These are phyloP conservation scores for Chiloscyllium punctatum DNA, from an alignment of 2,797 vertebrate genomes.

Conservation along the genomic window DNA sequence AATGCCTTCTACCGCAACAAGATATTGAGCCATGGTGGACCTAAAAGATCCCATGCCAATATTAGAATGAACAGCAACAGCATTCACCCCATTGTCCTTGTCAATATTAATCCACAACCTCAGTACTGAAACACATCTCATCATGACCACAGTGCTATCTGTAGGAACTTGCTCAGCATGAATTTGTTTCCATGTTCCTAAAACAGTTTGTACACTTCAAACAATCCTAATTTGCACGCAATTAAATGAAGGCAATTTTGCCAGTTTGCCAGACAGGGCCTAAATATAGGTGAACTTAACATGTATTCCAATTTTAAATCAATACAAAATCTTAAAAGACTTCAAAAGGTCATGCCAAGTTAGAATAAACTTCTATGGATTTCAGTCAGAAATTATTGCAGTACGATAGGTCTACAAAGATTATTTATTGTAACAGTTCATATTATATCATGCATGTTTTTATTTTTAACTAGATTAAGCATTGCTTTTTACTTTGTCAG, in stretches of 20 bases:
- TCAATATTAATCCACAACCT: background rate
- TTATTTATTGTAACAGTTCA: background rate
- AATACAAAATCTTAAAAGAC: background rate
- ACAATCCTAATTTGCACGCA: too few relatives aligned
- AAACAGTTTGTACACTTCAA: too few relatives aligned
- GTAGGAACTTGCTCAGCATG: background rate
- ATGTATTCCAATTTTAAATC: background rate
- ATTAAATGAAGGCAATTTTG: background rate
- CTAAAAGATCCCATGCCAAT: background rate
- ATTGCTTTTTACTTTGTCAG: background rate
- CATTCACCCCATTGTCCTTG: background rate
- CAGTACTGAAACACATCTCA: background rate
- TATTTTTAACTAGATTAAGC: background rate
- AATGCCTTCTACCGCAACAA: background rate
- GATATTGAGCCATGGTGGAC: background rate
- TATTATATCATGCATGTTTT: background rate
- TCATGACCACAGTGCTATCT: background rate
- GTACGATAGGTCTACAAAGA: background rate
- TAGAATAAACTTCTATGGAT: background rate
- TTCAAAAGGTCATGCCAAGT: background rate
- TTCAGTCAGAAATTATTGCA: background rate
- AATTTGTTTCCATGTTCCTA: too few relatives aligned
- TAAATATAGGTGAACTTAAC: background rate
- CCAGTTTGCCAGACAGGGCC: background rate
- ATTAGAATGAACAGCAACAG: background rate